Conservation (phyloP, 2,888 invertebrate species). For the Marasmarcha lunaedactyla region DNA sequence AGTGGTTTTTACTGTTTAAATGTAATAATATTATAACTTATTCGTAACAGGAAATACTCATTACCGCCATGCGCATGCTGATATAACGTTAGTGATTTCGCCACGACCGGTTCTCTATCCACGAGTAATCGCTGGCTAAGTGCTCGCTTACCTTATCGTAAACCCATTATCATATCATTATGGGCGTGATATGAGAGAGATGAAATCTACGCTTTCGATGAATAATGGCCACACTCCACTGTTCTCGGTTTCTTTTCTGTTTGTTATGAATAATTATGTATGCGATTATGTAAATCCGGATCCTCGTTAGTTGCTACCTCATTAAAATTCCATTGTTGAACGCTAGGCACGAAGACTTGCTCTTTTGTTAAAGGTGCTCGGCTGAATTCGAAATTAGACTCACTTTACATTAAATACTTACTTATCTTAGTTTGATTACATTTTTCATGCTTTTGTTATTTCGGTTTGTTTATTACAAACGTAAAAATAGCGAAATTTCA, state of each 20-base stretch:
- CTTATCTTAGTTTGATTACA: not conserved
- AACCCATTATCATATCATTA: slow-evolving; percentile 33
- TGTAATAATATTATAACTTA: too few relatives aligned
- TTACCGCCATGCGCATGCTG: too few relatives aligned
- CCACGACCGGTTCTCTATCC: too few relatives aligned
- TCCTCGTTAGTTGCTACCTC: slow-evolving; percentile 48
- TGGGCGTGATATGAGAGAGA: slow-evolving; percentile 18
- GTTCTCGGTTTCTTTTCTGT: slow-evolving; percentile 35
- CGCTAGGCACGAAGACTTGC: slow-evolving; percentile 33
- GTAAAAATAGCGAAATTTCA: too few relatives aligned
- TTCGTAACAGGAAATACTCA: too few relatives aligned
- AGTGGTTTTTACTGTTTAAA: too few relatives aligned
- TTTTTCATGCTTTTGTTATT: not conserved
- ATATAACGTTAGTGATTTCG: too few relatives aligned
- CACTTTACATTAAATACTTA: not conserved
- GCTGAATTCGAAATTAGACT: not conserved
- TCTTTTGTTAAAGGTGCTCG: slow-evolving; percentile 19
- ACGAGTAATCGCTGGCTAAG: too few relatives aligned
- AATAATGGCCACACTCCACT: slow-evolving; percentile 29
- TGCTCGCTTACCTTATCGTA: slow-evolving; percentile 20
- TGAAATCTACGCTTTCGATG: slow-evolving; percentile 24
- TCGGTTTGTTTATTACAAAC: not conserved
- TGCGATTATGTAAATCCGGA: slow-evolving; percentile 56
- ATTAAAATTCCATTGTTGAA: slow-evolving; percentile 61
- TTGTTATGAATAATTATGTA: slow-evolving; percentile 55